Evolutionary conservation across 1,140 invertebrate genomes (phyloP).

Genomic region (Pomacea maculata): DNA sequence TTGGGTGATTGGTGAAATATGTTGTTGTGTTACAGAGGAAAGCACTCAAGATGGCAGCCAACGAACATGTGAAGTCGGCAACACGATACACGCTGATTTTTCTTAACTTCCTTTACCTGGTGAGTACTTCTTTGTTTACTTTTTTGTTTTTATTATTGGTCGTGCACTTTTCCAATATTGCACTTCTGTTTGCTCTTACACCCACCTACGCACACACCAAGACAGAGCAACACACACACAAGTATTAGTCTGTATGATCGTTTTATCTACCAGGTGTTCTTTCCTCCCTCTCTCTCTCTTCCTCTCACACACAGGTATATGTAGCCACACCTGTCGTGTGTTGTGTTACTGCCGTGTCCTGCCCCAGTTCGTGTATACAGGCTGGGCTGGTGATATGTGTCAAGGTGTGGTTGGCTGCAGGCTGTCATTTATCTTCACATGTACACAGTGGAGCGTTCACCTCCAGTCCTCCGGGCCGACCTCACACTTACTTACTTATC

Average conservation of each 20-base stretch:
- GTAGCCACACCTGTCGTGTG: neutral
- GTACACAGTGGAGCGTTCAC: neutral
- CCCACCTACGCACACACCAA: neutral
- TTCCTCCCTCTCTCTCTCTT: too few species aligned
- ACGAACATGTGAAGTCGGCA: neutral
- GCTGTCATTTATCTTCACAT: neutral
- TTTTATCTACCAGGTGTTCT: too few species aligned
- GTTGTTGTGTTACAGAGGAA: too few species aligned
- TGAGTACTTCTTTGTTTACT: neutral
- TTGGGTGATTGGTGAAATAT: too few species aligned
- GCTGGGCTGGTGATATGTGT: neutral
- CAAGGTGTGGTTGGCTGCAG: neutral
- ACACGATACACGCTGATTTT: neutral
- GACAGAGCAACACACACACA: neutral
- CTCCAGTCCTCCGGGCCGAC: too few species aligned
- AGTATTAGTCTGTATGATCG: too few species aligned
- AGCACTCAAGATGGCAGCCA: too few species aligned
- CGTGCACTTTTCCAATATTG: neutral
- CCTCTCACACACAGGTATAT: constrained; percentile 3
- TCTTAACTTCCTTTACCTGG: neutral
- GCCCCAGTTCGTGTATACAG: neutral
- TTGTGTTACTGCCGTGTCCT: too few species aligned
- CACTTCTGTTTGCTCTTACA: neutral
- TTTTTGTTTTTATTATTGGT: neutral
- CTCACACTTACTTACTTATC: neutral